Evolutionary conservation across 1,140 invertebrate species (phyloP).

Genomic region (Neodiprion fabricii): DNA sequence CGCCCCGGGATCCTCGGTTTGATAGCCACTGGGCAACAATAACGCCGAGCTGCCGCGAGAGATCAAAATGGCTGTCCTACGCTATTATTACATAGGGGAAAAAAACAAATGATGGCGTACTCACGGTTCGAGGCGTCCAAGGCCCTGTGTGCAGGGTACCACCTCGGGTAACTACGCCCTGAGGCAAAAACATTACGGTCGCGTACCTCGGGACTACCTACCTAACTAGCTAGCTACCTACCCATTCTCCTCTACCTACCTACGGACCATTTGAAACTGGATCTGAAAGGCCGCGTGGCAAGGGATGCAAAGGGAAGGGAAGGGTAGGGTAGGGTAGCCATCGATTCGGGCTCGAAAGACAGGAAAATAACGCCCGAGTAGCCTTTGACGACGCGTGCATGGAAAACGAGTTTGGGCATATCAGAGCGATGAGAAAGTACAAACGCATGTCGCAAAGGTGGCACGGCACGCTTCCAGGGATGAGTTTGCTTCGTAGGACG

Average conservation of each 20-base stretch:
- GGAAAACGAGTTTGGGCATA: background rate
- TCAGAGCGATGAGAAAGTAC: background rate
- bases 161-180: conserved; percentile 27
- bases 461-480: too few relatives aligned
- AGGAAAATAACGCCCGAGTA: background rate
- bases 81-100: conserved; percentile 60
- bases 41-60: conserved; percentile 57
- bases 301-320: background rate
- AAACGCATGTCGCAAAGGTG: background rate
- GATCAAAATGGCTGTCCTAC: conserved; percentile 62
- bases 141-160: conserved; percentile 26
- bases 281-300: background rate
- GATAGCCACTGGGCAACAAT: conserved; percentile 57
- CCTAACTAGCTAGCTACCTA: background rate
- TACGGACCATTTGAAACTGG: conserved; percentile 5
- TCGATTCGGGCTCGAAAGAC: background rate
- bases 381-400: background rate
- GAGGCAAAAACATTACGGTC: conserved; percentile 38
- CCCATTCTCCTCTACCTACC: background rate
- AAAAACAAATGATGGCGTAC: conserved; percentile 50
- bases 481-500: too few relatives aligned
- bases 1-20: conserved; percentile 37
- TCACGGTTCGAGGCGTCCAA: conserved; percentile 37
- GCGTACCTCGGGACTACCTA: conserved; percentile 14
- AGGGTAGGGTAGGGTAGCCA: background rate